These are phyloP conservation scores for Heteractis magnifica DNA, from an alignment of 92 coral and sea anemone species.

Conservation along the genomic window DNA sequence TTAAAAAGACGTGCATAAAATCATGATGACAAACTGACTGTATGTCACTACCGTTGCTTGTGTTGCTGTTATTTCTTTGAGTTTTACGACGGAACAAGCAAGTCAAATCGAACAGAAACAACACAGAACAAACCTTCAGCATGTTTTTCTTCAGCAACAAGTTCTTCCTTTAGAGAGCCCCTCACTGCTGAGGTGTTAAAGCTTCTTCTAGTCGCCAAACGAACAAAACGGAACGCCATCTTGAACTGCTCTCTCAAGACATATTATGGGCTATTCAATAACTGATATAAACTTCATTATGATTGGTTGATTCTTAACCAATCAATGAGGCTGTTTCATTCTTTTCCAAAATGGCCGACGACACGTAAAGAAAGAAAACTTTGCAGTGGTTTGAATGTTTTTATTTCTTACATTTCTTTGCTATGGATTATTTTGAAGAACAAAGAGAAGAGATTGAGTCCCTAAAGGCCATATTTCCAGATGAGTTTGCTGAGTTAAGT, in stretches of 20 bases:
- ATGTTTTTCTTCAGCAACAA: conserved; percentile 81
- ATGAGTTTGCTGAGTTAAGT: conserved; percentile 69
- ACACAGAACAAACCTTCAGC: conserved; percentile 72
- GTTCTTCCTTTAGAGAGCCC: conserved; percentile 49
- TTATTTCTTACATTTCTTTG: background rate
- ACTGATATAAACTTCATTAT: conserved; percentile 4
- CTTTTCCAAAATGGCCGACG: conserved; percentile 38
- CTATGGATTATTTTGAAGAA: conserved; percentile 71
- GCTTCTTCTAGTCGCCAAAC: conserved; percentile 63
- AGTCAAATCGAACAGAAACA: background rate
- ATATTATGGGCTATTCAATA: conserved; percentile 31
- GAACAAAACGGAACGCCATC: conserved; percentile 78
- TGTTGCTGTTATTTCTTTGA: background rate
- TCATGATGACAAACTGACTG: background rate
- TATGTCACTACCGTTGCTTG: background rate
- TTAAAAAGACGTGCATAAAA: background rate
- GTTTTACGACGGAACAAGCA: background rate
- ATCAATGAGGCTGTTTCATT: conserved; percentile 10
- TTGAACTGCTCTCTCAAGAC: conserved; percentile 32
- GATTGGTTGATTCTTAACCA: conserved; percentile 18
- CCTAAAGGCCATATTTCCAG: conserved; percentile 71
- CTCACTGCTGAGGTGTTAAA: conserved; percentile 54
- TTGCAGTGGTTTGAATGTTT: background rate
- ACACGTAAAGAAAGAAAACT: conserved; percentile 21
- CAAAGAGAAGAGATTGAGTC: conserved; percentile 79